These are phyloP conservation scores for Nezara viridula DNA, from an alignment of 2,888 invertebrate genomes.

Conservation along the genomic window DNA sequence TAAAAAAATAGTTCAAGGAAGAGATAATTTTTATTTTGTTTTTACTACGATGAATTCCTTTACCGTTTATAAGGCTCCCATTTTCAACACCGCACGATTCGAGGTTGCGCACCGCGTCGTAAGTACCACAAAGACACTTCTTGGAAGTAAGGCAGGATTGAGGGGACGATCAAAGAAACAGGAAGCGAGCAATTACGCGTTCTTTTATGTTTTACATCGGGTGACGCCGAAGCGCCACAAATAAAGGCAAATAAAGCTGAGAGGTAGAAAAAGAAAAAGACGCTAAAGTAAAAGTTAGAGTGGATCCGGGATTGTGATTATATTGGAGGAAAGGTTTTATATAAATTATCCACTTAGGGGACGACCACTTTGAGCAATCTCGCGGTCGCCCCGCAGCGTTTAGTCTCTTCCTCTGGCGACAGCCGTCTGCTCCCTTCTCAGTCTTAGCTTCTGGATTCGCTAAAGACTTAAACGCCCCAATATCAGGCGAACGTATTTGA, in stretches of 20 bases:
- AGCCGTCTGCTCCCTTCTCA: not conserved
- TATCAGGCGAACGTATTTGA: not conserved
- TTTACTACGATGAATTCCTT: not conserved
- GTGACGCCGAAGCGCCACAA: constrained; percentile 33
- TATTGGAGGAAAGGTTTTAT: constrained; percentile 44
- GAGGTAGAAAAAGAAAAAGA: constrained; percentile 38
- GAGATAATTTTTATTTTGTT: no score
- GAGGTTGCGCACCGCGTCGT: not conserved
- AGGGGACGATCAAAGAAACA: constrained; percentile 11
- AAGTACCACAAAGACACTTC: not conserved
- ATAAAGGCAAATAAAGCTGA: constrained; percentile 48
- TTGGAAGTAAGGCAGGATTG: not conserved
- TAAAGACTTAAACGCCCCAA: not conserved
- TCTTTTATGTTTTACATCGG: constrained; percentile 29
- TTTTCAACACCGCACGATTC: not conserved
- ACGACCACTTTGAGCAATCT: constrained; percentile 29
- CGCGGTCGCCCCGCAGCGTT: not conserved
- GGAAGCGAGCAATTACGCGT: constrained; percentile 42
- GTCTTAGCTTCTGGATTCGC: not conserved
- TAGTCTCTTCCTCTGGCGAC: constrained; percentile 9
- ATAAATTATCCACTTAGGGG: constrained; percentile 47
- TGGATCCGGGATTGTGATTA: constrained; percentile 48
- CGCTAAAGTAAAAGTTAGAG: constrained; percentile 37
- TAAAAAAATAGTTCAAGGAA: no score
- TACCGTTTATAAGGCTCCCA: not conserved